Conservation (phyloP, 2,888 invertebrate species). For the Andrena chrysosceles region DNA sequence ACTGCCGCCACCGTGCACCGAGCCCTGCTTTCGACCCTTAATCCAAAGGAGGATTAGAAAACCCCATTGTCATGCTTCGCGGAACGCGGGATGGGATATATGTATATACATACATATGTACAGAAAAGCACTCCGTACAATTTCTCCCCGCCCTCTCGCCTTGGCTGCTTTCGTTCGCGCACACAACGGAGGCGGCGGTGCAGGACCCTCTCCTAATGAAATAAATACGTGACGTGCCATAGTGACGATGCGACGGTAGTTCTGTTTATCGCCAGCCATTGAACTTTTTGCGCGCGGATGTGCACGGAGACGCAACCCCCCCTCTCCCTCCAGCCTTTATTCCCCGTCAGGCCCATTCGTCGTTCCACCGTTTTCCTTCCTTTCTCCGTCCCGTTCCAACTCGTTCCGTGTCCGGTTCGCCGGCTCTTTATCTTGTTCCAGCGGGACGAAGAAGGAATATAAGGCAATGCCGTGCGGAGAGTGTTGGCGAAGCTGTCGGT, state of each 20-base stretch:
- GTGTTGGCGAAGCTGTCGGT: slow-evolving; percentile 84
- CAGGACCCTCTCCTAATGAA: slow-evolving; percentile 68
- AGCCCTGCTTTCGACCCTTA: slow-evolving; percentile 79
- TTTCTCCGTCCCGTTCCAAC: slow-evolving; percentile 42
- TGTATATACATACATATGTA: slow-evolving; percentile 69
- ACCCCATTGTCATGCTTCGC: slow-evolving; percentile 82
- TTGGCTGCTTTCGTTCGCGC: slow-evolving; percentile 34
- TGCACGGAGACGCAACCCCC: slow-evolving; percentile 34
- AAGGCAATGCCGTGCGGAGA: slow-evolving; percentile 77
- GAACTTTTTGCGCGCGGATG: slow-evolving; percentile 60
- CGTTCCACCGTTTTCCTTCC: slow-evolving; percentile 47
- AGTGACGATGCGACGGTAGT: slow-evolving; percentile 61
- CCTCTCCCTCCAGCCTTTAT: slow-evolving; percentile 9
- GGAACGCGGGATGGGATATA: slow-evolving; percentile 74
- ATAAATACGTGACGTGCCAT: slow-evolving; percentile 71
- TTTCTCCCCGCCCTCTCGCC: slow-evolving; percentile 41
- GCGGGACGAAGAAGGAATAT: slow-evolving; percentile 73
- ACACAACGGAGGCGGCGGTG: slow-evolving; percentile 55
- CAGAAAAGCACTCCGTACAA: slow-evolving; percentile 63
- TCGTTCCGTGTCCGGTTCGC: slow-evolving; percentile 44
- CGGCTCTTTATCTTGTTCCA: slow-evolving; percentile 74
- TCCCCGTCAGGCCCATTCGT: slow-evolving; percentile 13
- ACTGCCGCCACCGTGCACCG: slow-evolving; percentile 67
- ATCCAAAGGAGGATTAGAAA: slow-evolving; percentile 83
- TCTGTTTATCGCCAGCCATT: slow-evolving; percentile 68